Conservation (phyloP, 2,113 vertebrate genomes). For the Mastomys coucha region DNA sequence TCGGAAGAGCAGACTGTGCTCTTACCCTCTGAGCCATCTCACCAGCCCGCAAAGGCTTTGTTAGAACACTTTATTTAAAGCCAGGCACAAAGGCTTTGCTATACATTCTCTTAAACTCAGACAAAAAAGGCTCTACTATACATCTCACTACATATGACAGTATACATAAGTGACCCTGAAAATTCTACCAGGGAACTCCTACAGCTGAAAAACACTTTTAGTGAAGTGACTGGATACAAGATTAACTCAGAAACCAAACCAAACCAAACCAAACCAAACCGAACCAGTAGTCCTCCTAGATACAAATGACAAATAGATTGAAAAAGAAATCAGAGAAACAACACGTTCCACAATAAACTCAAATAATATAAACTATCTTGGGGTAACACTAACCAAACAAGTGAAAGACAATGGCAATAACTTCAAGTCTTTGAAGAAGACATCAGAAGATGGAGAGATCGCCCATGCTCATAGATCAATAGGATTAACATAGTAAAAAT, state of each 20-base stretch:
- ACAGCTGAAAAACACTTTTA: neutral
- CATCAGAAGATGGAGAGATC: neutral
- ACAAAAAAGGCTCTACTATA: too few species aligned
- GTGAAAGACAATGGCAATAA: neutral
- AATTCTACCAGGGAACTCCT: neutral
- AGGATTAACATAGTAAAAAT: neutral
- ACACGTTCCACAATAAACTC: neutral
- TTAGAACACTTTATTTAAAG: too few species aligned
- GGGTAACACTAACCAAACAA: neutral
- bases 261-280: too few species aligned
- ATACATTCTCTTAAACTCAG: too few species aligned
- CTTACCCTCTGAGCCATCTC: too few species aligned
- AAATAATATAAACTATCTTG: neutral
- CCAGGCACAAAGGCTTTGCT: too few species aligned
- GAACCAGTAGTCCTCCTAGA: neutral
- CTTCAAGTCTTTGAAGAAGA: neutral
- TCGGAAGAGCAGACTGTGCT: too few species aligned
- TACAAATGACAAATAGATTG: neutral
- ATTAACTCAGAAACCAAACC: neutral
- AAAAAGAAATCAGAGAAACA: neutral
- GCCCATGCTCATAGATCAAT: neutral
- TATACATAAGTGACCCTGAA: neutral
- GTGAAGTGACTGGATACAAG: neutral
- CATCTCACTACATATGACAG: neutral
- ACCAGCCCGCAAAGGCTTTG: too few species aligned